Evolutionary conservation across 2,888 invertebrate species (phyloP).

Genomic region (Parelbella ahira): DNA sequence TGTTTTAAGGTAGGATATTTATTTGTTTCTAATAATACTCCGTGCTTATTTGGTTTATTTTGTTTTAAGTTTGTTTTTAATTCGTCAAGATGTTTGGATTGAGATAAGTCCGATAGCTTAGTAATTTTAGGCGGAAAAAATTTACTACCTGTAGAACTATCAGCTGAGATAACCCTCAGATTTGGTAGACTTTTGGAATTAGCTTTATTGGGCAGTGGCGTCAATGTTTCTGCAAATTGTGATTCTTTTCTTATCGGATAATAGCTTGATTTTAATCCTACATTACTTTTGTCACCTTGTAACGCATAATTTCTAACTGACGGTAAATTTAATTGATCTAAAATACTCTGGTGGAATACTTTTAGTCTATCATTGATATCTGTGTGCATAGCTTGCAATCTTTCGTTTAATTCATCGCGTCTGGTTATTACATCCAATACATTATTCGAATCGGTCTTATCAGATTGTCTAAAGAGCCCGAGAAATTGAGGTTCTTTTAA

Average conservation of each 20-base stretch:
- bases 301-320: neutral
- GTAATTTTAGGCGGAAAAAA: no score
- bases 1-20: no score
- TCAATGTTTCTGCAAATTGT: neutral
- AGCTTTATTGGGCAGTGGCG: neutral
- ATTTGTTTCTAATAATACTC: neutral
- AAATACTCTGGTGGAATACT: slow-evolving; percentile 45
- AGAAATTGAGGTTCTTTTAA: slow-evolving; percentile 33
- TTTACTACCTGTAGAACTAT: no score
- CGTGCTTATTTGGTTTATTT: neutral
- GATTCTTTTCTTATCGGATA: neutral
- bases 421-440: slow-evolving; percentile 45
- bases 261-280: neutral
- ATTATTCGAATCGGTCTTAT: slow-evolving; percentile 41
- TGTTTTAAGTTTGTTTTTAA: neutral
- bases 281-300: neutral
- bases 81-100: no score
- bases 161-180: no score
- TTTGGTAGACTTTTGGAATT: no score
- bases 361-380: slow-evolving; percentile 57
- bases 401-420: slow-evolving; percentile 54
- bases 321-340: slow-evolving; percentile 11
- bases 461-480: slow-evolving; percentile 28
- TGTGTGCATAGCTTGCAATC: slow-evolving; percentile 50
- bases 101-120: no score